Conservation (phyloP, 2,888 invertebrate species). For the Himalopsyche anomala region DNA sequence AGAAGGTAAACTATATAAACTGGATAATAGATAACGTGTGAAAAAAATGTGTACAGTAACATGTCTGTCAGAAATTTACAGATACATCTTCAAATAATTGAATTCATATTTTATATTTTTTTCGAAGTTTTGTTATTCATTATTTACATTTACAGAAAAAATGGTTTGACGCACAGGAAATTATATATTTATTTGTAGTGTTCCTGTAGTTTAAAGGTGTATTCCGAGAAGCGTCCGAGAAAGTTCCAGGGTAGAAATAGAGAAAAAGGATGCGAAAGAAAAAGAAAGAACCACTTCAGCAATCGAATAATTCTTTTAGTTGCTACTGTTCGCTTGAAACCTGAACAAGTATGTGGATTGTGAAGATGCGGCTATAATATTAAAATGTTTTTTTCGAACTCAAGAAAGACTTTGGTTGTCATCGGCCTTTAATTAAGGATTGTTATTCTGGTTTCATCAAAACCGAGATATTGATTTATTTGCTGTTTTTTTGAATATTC, state of each 20-base stretch:
- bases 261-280: not conserved
- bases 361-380: not conserved
- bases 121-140: too few species aligned
- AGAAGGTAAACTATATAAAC: too few species aligned
- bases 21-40: too few species aligned
- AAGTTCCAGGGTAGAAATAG: not conserved
- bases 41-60: too few species aligned
- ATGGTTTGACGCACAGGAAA: not conserved
- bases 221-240: not conserved
- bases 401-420: too few species aligned
- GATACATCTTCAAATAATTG: too few species aligned
- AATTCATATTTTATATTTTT: too few species aligned
- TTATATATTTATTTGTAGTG: not conserved
- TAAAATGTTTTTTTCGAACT: not conserved
- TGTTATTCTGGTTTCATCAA: too few species aligned
- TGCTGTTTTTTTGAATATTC: too few species aligned
- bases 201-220: not conserved
- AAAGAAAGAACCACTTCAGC: conserved; percentile 36
- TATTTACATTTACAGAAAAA: not conserved
- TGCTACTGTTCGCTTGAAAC: conserved; percentile 8
- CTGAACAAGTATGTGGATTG: not conserved
- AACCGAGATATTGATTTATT: too few species aligned
- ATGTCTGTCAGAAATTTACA: too few species aligned
- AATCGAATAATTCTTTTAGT: conserved; percentile 23
- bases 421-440: too few species aligned